phyloP scores from a whole-genome alignment of 2,888 invertebrate genomes.

The Agrotis segetum region DNA sequence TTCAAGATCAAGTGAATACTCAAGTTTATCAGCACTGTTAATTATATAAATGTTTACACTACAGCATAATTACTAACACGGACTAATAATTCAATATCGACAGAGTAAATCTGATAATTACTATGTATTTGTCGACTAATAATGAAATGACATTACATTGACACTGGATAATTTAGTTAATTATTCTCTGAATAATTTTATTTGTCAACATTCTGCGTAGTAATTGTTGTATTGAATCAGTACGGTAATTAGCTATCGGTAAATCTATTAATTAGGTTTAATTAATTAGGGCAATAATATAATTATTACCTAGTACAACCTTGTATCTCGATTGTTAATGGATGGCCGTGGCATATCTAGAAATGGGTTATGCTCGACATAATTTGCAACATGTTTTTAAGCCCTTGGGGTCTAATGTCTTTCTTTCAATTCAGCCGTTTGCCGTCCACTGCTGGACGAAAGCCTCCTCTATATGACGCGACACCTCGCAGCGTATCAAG shows the following conservation, averaged over 20 bases:
- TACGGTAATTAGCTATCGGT: neutral
- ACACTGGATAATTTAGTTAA: slow-evolving; percentile 3
- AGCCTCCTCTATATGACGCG: too few species aligned
- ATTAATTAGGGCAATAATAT: neutral
- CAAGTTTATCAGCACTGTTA: too few species aligned
- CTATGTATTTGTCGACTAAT: slow-evolving; percentile 19
- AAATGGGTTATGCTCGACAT: too few species aligned
- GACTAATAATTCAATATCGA: slow-evolving; percentile 9
- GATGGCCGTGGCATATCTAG: too few species aligned
- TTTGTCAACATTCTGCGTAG: neutral
- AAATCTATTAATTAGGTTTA: slow-evolving; percentile 2
- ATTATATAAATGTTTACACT: neutral
- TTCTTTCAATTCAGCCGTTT: too few species aligned
- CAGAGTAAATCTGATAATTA: slow-evolving; percentile 19
- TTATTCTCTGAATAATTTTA: slow-evolving; percentile 9
- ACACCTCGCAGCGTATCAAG: too few species aligned
- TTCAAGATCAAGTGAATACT: too few species aligned
- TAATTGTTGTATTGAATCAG: neutral
- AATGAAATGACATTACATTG: neutral
- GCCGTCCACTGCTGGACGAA: too few species aligned
- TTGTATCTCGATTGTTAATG: too few species aligned
- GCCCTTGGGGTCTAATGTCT: too few species aligned
- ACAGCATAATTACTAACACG: neutral
- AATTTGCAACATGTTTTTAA: too few species aligned
- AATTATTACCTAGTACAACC: too few species aligned